Percentiles rank a stretch among this genome's conserved stretches.
Conservation (phyloP, 2,113 vertebrate genomes). For the Mystacornis crossleyi region DNA sequence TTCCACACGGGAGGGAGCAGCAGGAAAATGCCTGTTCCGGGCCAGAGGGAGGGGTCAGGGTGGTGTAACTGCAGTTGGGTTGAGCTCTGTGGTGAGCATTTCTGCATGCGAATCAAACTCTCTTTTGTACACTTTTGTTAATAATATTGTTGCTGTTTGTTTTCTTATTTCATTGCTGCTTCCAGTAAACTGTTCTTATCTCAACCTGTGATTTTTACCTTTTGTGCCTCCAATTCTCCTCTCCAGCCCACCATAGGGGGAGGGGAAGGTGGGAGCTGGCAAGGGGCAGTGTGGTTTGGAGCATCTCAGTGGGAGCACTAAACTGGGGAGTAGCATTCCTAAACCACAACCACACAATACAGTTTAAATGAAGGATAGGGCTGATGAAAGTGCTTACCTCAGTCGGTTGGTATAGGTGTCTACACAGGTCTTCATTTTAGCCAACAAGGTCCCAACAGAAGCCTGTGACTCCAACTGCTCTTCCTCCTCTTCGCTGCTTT, state of each 20-base stretch:
- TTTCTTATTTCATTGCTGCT: not conserved
- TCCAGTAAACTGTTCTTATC: not conserved
- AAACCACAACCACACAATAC: not conserved
- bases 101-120: not conserved
- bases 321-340: not conserved
- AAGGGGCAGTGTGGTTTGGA: not conserved
- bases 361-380: not conserved
- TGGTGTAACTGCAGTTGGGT: not conserved
- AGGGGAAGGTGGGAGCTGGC: not conserved
- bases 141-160: not conserved
- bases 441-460: constrained; percentile 93
- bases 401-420: constrained; percentile 97
- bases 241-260: not conserved
- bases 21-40: not conserved
- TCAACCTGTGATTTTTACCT: rapidly evolving
- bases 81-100: not conserved
- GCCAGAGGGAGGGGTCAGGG: not conserved
- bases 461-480: constrained; percentile 89
- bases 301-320: too few relatives aligned
- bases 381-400: constrained; percentile 71
- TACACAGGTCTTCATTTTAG: constrained; percentile 99
- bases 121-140: not conserved
- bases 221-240: not conserved
- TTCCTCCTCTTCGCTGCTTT: constrained; percentile 86
- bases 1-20: not conserved